A percentile compares a stretch with the other conserved stretches of the same genome.
phyloP scores from a whole-genome alignment of 2,113 vertebrate species.

The Ictalurus furcatus region DNA sequence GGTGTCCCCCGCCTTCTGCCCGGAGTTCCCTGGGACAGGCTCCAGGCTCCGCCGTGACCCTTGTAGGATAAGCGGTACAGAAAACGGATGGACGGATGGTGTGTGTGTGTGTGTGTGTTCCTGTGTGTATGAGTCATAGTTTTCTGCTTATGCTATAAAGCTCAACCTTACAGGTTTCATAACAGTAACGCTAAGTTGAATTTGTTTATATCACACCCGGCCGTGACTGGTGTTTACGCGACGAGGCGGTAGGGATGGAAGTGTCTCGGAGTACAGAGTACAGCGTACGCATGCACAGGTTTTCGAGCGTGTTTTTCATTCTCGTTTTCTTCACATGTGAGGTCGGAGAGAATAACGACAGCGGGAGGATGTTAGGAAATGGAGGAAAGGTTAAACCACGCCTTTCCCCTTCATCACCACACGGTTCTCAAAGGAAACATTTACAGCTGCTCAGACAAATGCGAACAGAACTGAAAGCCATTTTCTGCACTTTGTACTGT shows the following conservation, averaged over 20 bases:
- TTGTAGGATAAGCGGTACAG: no score
- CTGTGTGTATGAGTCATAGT: not conserved
- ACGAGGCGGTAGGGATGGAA: constrained; percentile 54
- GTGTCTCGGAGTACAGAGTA: not conserved
- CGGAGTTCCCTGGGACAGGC: no score
- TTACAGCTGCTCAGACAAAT: not conserved
- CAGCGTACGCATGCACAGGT: not conserved
- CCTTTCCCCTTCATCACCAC: not conserved
- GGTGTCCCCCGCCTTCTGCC: no score
- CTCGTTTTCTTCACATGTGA: not conserved
- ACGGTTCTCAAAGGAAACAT: not conserved
- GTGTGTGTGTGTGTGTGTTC: not conserved
- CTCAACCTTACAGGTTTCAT: not conserved
- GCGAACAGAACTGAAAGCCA: not conserved
- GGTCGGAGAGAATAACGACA: not conserved
- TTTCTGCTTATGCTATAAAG: not conserved
- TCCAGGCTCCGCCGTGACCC: no score
- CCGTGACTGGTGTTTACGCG: constrained; percentile 2
- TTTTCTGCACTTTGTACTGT: constrained; percentile 50
- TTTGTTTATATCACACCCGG: constrained; percentile 59
- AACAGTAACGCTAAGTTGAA: not conserved
- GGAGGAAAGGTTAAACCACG: not conserved
- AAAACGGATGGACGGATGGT: no score
- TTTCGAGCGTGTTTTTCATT: not conserved
- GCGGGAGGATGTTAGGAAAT: not conserved